A percentile compares a stretch with the other conserved stretches of the same genome.
Evolutionary conservation across 2,113 vertebrate species (phyloP).

Genomic region (Mustela lutreola): DNA sequence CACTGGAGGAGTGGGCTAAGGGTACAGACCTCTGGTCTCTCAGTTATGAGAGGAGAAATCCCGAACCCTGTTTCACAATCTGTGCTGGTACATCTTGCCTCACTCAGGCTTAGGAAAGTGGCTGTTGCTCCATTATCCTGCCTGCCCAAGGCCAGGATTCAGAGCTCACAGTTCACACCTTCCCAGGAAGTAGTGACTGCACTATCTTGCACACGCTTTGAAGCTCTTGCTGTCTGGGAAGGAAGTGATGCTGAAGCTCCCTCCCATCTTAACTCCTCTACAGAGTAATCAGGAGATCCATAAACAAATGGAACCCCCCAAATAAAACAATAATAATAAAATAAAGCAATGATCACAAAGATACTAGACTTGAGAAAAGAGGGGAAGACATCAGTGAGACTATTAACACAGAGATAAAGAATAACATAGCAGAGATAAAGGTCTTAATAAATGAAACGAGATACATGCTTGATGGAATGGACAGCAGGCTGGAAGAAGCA

Average conservation of each 20-base stretch:
- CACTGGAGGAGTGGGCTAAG: neutral
- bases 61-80: neutral
- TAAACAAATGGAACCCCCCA: neutral
- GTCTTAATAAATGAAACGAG: neutral
- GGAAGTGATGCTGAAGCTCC: neutral
- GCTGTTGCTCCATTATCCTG: rapidly evolving
- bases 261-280: neutral
- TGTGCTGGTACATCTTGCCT: neutral
- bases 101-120: conserved; percentile 25
- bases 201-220: neutral
- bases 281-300: neutral
- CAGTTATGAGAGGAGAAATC: neutral
- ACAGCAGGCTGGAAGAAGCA: neutral
- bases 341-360: neutral
- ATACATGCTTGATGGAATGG: neutral
- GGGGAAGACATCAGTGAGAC: neutral
- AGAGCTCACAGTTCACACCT: neutral
- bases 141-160: neutral
- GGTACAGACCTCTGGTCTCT: neutral
- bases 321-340: neutral
- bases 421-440: neutral
- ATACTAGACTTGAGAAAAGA: neutral
- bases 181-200: neutral
- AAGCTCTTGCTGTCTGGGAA: neutral
- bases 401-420: neutral